These are phyloP conservation scores for Natator depressus DNA, from an alignment of 2,113 vertebrate species.

Conservation along the genomic window DNA sequence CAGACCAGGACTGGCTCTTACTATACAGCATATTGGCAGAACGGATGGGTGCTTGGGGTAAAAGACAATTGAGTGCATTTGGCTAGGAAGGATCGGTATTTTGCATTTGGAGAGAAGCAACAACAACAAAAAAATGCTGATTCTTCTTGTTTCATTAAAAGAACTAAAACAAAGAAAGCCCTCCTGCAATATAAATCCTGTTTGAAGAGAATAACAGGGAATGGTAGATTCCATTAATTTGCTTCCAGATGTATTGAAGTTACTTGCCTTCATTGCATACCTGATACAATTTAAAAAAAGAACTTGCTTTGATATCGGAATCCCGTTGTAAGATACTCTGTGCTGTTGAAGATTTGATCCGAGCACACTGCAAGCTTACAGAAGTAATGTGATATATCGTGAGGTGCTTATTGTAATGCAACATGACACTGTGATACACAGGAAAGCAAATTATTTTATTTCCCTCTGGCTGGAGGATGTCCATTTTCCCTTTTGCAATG, in stretches of 20 bases:
- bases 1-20: not conserved
- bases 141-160: not conserved
- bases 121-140: not conserved
- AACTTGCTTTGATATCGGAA: not conserved
- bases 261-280: not conserved
- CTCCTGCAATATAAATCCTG: not conserved
- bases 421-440: constrained; percentile 44
- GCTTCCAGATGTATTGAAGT: not conserved
- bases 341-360: not conserved
- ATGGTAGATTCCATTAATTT: not conserved
- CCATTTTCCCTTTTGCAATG: constrained; percentile 41
- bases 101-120: not conserved
- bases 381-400: not conserved
- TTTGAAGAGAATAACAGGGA: not conserved
- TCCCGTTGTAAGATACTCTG: not conserved
- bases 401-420: constrained; percentile 24
- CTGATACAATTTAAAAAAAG: not conserved
- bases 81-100: not conserved
- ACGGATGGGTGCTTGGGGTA: not conserved
- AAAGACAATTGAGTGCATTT: not conserved
- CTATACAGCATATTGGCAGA: not conserved
- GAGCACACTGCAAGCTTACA: not conserved
- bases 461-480: constrained; percentile 21
- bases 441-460: not conserved
- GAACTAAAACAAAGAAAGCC: not conserved